Conservation (phyloP, 2,797 vertebrate genomes). For the Aulostomus chinensis region DNA sequence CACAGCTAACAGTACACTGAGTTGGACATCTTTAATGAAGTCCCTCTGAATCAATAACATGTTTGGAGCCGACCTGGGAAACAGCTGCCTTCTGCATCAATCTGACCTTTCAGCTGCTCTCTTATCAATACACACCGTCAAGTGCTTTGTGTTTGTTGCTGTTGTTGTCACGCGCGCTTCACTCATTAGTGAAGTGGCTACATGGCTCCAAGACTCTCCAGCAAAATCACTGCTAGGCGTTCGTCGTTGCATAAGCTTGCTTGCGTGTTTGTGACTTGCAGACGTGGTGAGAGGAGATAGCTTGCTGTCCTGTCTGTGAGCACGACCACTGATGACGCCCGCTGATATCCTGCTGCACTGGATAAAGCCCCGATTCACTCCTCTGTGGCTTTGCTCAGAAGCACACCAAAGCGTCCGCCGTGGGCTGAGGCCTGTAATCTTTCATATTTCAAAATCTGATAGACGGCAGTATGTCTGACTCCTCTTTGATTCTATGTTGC, state of each 20-base stretch:
- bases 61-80: constrained; percentile 46
- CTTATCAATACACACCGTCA: constrained; percentile 23
- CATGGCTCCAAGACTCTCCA: too few relatives aligned
- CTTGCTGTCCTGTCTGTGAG: constrained; percentile 27
- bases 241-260: too few relatives aligned
- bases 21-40: constrained; percentile 70
- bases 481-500: constrained; percentile 6
- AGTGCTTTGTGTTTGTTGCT: constrained; percentile 28
- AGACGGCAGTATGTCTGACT: too few relatives aligned
- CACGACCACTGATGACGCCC: constrained; percentile 35
- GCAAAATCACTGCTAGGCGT: too few relatives aligned
- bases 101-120: constrained; percentile 50
- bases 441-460: constrained; percentile 12
- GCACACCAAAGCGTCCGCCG: constrained; percentile 10
- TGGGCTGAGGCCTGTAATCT: constrained; percentile 11
- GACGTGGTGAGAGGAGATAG: constrained; percentile 22
- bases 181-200: constrained; percentile 45
- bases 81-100: constrained; percentile 19
- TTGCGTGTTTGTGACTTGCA: constrained; percentile 13
- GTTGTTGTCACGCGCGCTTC: too few relatives aligned
- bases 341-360: constrained; percentile 37
- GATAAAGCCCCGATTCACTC: constrained; percentile 45
- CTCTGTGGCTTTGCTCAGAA: constrained; percentile 8
- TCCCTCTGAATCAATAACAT: constrained; percentile 58
- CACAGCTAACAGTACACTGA: constrained; percentile 43